Percentiles rank a stretch among this genome's conserved stretches.
Conservation (phyloP, 2,888 invertebrate species). For the Tuta absoluta region DNA sequence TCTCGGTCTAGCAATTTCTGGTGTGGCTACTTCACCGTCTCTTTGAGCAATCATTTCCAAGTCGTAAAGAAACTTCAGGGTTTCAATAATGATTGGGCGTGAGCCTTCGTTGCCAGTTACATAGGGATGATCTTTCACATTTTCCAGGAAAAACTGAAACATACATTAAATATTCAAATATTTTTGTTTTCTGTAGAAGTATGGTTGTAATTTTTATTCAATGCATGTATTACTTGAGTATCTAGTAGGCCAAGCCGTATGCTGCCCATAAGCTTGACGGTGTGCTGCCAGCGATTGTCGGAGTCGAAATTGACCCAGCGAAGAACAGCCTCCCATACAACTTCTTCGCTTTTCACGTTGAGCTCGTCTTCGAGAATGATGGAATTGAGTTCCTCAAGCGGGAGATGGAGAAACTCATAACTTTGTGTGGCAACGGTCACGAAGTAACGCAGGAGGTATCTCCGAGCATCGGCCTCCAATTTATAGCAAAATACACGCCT, state of each 20-base stretch:
- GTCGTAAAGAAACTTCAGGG: constrained; percentile 94
- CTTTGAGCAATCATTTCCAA: constrained; percentile 91
- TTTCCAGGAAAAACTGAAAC: constrained; percentile 92
- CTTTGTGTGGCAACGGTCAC: constrained; percentile 87
- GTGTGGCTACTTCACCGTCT: constrained; percentile 91
- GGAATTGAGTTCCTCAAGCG: constrained; percentile 86
- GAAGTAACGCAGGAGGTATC: constrained; percentile 89
- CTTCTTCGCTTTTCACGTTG: constrained; percentile 93
- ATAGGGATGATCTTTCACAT: constrained; percentile 93
- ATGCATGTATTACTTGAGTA: constrained; percentile 79
- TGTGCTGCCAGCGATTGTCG: constrained; percentile 85
- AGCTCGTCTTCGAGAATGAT: constrained; percentile 91
- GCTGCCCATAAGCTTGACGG: constrained; percentile 89
- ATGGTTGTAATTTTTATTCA: neutral
- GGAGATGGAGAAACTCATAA: constrained; percentile 87
- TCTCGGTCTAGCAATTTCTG: constrained; percentile 90
- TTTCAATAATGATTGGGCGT: constrained; percentile 93
- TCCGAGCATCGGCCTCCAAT: constrained; percentile 85
- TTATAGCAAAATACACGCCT: constrained; percentile 87
- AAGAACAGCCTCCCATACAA: constrained; percentile 92
- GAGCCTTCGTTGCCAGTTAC: constrained; percentile 91
- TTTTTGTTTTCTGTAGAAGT: neutral
- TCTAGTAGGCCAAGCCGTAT: constrained; percentile 91
- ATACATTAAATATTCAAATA: constrained; percentile 26
- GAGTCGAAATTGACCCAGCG: constrained; percentile 93